A percentile compares a stretch with the other conserved stretches of the same genome.
Conservation (phyloP, 1,140 invertebrate genomes). For the Gonatopus flavifemur region DNA sequence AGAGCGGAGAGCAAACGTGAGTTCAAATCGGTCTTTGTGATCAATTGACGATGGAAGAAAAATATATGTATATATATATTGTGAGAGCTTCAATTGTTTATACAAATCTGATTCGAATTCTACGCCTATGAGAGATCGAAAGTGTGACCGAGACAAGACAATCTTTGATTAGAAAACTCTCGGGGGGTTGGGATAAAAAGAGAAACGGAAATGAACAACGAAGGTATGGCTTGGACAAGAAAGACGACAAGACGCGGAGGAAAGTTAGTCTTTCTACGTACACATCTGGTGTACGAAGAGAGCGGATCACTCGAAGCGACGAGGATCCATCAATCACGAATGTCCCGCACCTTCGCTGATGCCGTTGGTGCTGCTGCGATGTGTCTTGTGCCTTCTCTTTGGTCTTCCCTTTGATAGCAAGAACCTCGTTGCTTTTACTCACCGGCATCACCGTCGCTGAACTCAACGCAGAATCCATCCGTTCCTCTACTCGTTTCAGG, state of each 20-base stretch:
- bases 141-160: slow-evolving; percentile 46
- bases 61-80: too few relatives aligned
- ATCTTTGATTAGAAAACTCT: slow-evolving; percentile 42
- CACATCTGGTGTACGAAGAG: slow-evolving; percentile 43
- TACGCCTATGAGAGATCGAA: too few relatives aligned
- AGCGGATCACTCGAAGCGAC: slow-evolving; percentile 41
- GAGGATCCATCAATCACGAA: slow-evolving; percentile 48
- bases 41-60: too few relatives aligned
- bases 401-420: slow-evolving; percentile 37
- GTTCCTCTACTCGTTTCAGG: slow-evolving; percentile 27
- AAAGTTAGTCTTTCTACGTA: slow-evolving; percentile 33
- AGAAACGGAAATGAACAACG: neutral
- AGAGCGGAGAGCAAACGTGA: too few relatives aligned
- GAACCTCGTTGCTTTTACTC: slow-evolving; percentile 38
- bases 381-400: neutral
- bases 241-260: slow-evolving; percentile 17
- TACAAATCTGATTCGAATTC: too few relatives aligned
- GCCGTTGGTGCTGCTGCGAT: slow-evolving; percentile 27
- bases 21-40: too few relatives aligned
- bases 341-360: slow-evolving; percentile 46
- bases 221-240: slow-evolving; percentile 2
- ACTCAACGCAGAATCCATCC: slow-evolving; percentile 33
- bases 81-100: too few relatives aligned
- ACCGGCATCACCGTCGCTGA: slow-evolving; percentile 37
- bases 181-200: too few relatives aligned